Base-by-base conservation (phyloP, 2,113 vertebrate genomes). In the Anseranas semipalmata region DNA sequence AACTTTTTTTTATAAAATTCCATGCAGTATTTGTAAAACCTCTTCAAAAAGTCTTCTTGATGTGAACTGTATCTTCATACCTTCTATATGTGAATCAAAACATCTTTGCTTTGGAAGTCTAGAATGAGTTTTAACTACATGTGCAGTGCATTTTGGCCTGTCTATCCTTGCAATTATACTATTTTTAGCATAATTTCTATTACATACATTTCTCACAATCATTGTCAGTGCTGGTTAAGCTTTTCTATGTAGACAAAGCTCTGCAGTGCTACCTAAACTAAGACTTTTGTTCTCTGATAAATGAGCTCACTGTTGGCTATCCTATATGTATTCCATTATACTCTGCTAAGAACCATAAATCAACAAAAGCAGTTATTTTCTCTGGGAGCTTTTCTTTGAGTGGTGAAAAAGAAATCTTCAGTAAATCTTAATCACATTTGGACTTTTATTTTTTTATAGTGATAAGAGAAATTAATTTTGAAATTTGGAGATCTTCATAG, bases 391-490 rank as follows among this genome's bases (percentile, higher is more conserved):
- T 77, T 90, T 85, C 53, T 71, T 71, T 65, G 35, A 67, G 3
- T 15, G 14, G 15, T 58, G 15, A 85, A 91, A 95, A 89, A 68
- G 12, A 68, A 72, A 85, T 82, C 71, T 66, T 82, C 53, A 39
- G 30, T 60, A 62, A 88, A 88, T 83, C 35, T 53, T 87, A 84
- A 87, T 84, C 90, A 59, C 33, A 85, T 85, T 46, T 17, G 12
- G 18, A 65, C 72, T 85, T 93, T 93, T 92, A 41, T 79, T 87
- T 93, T 93, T 89, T 66, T 56, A 20, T 62, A 73, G 28, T 84
- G 71, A 46, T 66, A 90, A 56, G 30, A 52, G 1, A 90, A 93
- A 94, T 82, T 79, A 95, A 82, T 85, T 89, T 71, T 85, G 75
- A 62, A 56, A 83, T 66, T 58, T 87, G 50, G 27, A 95, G 46